Base-by-base conservation (phyloP, 2,888 invertebrate genomes). In the Diadegma fenestrale region DNA sequence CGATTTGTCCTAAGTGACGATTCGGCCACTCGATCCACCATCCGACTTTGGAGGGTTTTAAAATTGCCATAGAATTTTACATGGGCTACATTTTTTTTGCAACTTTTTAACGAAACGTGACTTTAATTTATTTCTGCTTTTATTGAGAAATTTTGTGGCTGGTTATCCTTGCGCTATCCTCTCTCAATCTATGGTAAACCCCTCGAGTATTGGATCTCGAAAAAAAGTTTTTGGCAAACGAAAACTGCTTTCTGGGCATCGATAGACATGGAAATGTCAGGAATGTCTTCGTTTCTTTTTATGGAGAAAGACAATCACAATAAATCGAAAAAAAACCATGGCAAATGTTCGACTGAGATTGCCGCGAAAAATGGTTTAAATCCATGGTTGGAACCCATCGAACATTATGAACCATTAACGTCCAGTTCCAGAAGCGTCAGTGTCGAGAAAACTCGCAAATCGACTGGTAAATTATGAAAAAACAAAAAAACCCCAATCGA, bases 161-260 rank as follows among this genome's bases (percentile, higher is more conserved):
- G 68, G 48, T 37, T 69, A 2, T 48, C 51, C 37, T 22, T 43
- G 22, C 63, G 76, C 22, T 45, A 64, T 68, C 54, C 45, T 68
- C 64, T 37, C 19, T 19, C 33, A 22, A 80, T 87, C 22, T 85
- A 87, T 63, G 87, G 87, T n/a, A 78, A 72, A 54, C 72, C 87
- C 7, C 43, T 81, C 10, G 85, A 87, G 43, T 80, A 85, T 69
- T 87, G 87, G 87, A 61, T 80, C 64, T 6, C 37, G n/a, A 87
- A 63, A 64, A 83, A 68, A 72, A 54, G 69, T 8, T 76, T 85
- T 26, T 87, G 87, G 87, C 66, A 80, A 10, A 51, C 26, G 6
- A 85, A 75, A 69, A 61, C 71, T 43, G 86, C 75, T 19, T 54
- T 85, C n/a, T 86, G 86, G 85, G 71, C 51, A 0, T 73, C 80